Evolutionary conservation across 2,888 invertebrate species (phyloP).

Genomic region (Camptogramma bilineatum): DNA sequence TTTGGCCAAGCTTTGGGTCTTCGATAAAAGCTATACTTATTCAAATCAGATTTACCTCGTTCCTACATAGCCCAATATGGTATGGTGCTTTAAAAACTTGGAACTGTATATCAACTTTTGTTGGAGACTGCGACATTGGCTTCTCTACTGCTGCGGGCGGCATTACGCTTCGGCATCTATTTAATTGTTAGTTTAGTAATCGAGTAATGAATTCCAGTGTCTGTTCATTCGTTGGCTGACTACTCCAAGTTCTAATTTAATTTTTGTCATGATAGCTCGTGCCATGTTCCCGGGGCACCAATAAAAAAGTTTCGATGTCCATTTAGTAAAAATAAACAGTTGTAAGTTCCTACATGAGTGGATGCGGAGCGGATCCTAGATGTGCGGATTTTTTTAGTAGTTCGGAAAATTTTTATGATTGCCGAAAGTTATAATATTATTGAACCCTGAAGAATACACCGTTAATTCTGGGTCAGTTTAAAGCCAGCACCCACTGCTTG

Average conservation of each 20-base stretch:
- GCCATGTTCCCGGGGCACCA: slow-evolving; percentile 50
- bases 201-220: slow-evolving; percentile 17
- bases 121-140: not conserved
- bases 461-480: too few relatives aligned
- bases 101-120: not conserved
- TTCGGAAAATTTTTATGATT: too few relatives aligned
- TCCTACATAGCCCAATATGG: too few relatives aligned
- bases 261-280: slow-evolving; percentile 49
- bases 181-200: slow-evolving; percentile 22
- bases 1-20: too few relatives aligned
- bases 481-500: too few relatives aligned
- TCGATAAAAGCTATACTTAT: too few relatives aligned
- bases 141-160: slow-evolving; percentile 9
- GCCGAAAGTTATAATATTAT: too few relatives aligned
- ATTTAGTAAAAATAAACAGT: slow-evolving; percentile 53
- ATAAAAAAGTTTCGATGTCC: slow-evolving; percentile 60
- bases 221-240: slow-evolving; percentile 15
- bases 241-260: slow-evolving; percentile 17
- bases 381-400: slow-evolving; percentile 11
- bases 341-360: too few relatives aligned
- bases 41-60: too few relatives aligned
- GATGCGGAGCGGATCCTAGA: too few relatives aligned
- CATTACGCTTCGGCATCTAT: slow-evolving; percentile 4
- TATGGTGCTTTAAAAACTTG: not conserved
- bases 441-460: too few relatives aligned